phyloP scores from a whole-genome alignment of 2,113 vertebrate species.

The Neopipo cinnamomea region DNA sequence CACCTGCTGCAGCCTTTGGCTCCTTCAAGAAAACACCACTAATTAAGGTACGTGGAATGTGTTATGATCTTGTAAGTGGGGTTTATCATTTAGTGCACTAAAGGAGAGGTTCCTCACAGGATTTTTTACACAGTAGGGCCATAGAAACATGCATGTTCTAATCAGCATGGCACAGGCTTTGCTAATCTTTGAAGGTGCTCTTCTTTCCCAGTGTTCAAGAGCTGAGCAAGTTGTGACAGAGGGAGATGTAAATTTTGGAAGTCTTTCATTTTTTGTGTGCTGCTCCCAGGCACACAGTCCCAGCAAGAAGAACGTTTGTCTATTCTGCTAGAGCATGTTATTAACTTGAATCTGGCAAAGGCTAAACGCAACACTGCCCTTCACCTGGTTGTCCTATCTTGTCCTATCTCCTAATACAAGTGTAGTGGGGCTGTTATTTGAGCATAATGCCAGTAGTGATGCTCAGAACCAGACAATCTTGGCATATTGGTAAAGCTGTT shows the following conservation, averaged over 20 bases:
- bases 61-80: background rate
- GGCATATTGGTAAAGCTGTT: background rate
- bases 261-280: background rate
- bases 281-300: constrained; percentile 74
- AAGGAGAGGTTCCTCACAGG: background rate
- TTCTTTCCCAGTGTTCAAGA: background rate
- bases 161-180: rapidly evolving
- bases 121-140: background rate
- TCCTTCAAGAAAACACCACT: constrained; percentile 77
- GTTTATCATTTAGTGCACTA: background rate
- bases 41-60: constrained; percentile 78
- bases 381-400: constrained; percentile 78
- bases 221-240: background rate
- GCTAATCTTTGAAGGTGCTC: background rate
- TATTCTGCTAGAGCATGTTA: constrained; percentile 79
- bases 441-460: constrained; percentile 72
- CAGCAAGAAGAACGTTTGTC: constrained; percentile 76
- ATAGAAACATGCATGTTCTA: background rate
- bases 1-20: background rate
- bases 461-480: constrained; percentile 79
- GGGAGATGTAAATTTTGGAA: background rate
- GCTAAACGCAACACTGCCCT: constrained; percentile 79
- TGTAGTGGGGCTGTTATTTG: constrained; percentile 72
- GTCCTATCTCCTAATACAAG: constrained; percentile 66
- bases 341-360: constrained; percentile 79